These are phyloP conservation scores for Cyclargus thomasi DNA, from an alignment of 1,140 invertebrate species.

Conservation along the genomic window DNA sequence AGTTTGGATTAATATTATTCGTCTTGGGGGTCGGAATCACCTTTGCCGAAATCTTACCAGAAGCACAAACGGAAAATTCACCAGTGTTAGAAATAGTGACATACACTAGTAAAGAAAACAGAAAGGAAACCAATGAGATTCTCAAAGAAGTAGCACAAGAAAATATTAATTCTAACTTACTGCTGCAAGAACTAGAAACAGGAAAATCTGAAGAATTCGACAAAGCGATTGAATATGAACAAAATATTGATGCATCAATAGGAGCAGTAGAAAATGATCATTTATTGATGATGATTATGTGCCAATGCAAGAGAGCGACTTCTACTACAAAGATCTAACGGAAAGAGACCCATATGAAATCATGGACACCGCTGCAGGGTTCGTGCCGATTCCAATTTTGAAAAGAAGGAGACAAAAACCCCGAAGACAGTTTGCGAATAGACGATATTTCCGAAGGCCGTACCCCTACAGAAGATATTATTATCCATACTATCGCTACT, in stretches of 20 bases:
- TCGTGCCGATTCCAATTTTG: conserved; percentile 48
- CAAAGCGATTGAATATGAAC: not conserved
- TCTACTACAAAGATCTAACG: conserved; percentile 34
- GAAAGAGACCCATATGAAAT: conserved; percentile 51
- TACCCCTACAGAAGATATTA: conserved; percentile 40
- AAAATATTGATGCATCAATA: not conserved
- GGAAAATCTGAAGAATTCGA: not conserved
- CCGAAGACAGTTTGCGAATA: conserved; percentile 36
- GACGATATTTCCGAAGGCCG: conserved; percentile 42
- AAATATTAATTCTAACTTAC: not conserved
- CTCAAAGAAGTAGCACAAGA: not conserved
- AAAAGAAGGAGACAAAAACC: conserved; percentile 41
- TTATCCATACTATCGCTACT: conserved; percentile 50
- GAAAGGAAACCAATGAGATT: not conserved
- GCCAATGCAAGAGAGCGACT: conserved; percentile 26
- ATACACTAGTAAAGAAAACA: not conserved
- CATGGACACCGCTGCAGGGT: conserved; percentile 59
- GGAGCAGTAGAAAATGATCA: not conserved
- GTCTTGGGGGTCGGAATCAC: conserved; percentile 34
- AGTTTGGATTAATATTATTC: conserved; percentile 34
- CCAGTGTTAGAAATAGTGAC: not conserved
- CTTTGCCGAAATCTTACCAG: conserved; percentile 22
- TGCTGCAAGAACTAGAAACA: not conserved
- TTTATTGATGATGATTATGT: conserved; percentile 24
- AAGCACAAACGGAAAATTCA: conserved; percentile 2